phyloP scores from a whole-genome alignment of 2,113 vertebrate genomes.

The Scomber japonicus region DNA sequence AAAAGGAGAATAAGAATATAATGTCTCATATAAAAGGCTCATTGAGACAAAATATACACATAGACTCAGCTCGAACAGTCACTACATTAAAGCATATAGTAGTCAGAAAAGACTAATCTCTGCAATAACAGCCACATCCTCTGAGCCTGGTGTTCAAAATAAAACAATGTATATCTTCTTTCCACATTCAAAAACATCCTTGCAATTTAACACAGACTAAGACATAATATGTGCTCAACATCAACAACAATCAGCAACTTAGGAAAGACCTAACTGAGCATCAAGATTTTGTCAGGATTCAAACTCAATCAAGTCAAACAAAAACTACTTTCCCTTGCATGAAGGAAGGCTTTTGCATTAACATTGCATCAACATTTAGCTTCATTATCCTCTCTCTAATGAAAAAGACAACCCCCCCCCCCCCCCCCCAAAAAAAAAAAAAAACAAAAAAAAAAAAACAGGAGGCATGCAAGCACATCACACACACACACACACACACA shows the following conservation, averaged over 20 bases:
- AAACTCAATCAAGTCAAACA: constrained; percentile 48
- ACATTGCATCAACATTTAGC: constrained; percentile 43
- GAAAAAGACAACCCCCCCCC: constrained; percentile 1
- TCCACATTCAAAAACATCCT: background rate
- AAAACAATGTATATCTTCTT: constrained; percentile 24
- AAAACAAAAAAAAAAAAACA: constrained; percentile 9
- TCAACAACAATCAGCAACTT: constrained; percentile 36
- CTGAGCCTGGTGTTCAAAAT: constrained; percentile 22
- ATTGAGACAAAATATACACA: background rate
- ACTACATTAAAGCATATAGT: background rate
- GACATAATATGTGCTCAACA: constrained; percentile 14
- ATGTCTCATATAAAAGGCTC: background rate
- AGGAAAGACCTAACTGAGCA: constrained; percentile 17
- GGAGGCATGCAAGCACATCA: background rate
- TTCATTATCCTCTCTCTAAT: constrained; percentile 53
- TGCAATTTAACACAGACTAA: constrained; percentile 1
- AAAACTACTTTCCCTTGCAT: constrained; percentile 15
- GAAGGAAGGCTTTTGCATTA: constrained; percentile 11
- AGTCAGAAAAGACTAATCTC: constrained; percentile 25
- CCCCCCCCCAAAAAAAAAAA: background rate
- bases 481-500: constrained; percentile 4
- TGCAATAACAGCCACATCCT: constrained; percentile 16
- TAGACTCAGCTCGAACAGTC: background rate
- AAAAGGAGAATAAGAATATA: no score
- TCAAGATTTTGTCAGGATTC: constrained; percentile 28